A percentile compares a stretch with the other conserved stretches of the same genome.
These are phyloP conservation scores for Patella vulgata DNA, from an alignment of 1,140 invertebrate species.

Conservation along the genomic window DNA sequence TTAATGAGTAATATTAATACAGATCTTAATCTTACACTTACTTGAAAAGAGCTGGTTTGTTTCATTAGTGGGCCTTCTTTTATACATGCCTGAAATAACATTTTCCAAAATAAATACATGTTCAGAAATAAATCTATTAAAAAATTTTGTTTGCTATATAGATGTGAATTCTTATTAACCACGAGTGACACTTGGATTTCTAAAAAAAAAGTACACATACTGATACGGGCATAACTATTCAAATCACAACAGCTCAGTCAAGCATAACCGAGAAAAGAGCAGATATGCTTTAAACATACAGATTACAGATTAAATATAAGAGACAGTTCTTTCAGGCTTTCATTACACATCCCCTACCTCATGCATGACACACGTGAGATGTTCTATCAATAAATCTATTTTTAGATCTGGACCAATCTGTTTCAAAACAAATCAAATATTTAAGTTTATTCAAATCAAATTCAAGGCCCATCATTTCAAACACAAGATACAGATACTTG, in stretches of 20 bases:
- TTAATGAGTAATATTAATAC: neutral
- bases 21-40: slow-evolving; percentile 26
- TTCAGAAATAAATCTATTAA: neutral
- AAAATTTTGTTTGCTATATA: neutral
- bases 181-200: neutral
- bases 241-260: neutral
- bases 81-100: slow-evolving; percentile 73
- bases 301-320: too few species aligned
- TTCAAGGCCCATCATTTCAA: too few species aligned
- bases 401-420: too few species aligned
- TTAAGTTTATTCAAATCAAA: too few species aligned
- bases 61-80: slow-evolving; percentile 87
- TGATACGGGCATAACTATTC: neutral
- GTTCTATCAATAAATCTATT: too few species aligned
- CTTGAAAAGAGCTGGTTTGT: slow-evolving; percentile 85
- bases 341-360: too few species aligned
- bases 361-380: too few species aligned
- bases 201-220: neutral
- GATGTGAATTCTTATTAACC: neutral
- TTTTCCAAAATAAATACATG: slow-evolving; percentile 6
- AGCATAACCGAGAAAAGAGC: neutral
- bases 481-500: too few species aligned
- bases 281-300: too few species aligned
- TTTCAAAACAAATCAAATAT: too few species aligned
- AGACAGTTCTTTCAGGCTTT: too few species aligned